Evolutionary conservation across 2,888 invertebrate species (phyloP), one percentile per base, ranked within the genome.

Genomic region (Syrphus vitripennis): DNA sequence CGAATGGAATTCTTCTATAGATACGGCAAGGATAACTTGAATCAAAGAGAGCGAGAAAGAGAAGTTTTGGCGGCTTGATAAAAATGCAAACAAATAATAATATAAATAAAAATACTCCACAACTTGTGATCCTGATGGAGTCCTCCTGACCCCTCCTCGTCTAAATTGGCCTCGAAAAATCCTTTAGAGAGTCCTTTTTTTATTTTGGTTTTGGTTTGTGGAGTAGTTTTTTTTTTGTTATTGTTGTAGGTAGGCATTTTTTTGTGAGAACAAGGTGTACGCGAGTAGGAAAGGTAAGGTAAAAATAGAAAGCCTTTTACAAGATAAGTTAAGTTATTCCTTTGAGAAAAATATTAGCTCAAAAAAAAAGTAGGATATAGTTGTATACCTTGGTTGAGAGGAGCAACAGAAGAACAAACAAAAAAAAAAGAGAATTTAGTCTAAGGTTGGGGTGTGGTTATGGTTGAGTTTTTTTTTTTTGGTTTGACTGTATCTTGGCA

Each of bases 111-210:
- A 67, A 67, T 57, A 53, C 37, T 16, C 34, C 21, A 9, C 29
- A 40, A 71, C 55, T 70, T 83, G 83, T 75, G 83, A 75, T 79
- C 74, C 74, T 83, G 79, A 10, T 10, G 6, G 6, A 3, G 14
- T 14, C 14, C 24, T 26, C 50, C 83, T 83, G 83, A 83, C 75
- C 83, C n/a, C n/a, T n/a, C n/a, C n/a, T n/a, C 75, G 53, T 53
- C 80, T 80, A 75, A 78, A 63, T 75, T 65, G 75, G 70, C 83
- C 80, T 80, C 83, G 83, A 83, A 31, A 34, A 80, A 71, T 34
- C 50, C 50, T 67, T 67, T 67, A 4, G 65, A 67, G 26, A 67
- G 34, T 67, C 9, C 6, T 65, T 65, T 16, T 29, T 21, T 12
- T n/a, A n/a, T n/a, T n/a, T n/a, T n/a, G n/a, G n/a, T n/a, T n/a